A percentile compares a stretch with the other conserved stretches of the same genome.
Evolutionary conservation across 2,113 vertebrate genomes (phyloP).

Genomic region (Atrichornis clamosus): DNA sequence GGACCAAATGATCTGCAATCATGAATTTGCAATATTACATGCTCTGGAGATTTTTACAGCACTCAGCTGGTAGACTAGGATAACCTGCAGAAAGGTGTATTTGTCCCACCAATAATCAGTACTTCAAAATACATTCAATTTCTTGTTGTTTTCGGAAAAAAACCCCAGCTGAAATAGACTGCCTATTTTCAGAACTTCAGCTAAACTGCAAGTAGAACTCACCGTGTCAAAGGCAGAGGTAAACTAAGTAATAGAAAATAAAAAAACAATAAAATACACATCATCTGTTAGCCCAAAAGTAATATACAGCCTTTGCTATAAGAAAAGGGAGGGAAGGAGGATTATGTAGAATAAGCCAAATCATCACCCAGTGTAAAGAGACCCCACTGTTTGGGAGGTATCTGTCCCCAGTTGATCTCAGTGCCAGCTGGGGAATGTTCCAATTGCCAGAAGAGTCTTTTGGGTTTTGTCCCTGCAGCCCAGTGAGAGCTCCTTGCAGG

Average conservation of each 20-base stretch:
- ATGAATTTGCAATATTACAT: not conserved
- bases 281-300: not conserved
- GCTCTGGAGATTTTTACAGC: not conserved
- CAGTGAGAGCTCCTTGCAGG: not conserved
- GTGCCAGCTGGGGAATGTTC: not conserved
- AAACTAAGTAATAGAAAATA: not conserved
- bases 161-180: accelerated
- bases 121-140: not conserved
- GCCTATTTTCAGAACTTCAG: not conserved
- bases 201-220: not conserved
- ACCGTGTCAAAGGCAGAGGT: not conserved
- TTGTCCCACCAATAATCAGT: not conserved
- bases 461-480: not conserved
- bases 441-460: not conserved
- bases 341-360: not conserved
- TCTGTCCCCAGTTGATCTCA: too few species aligned
- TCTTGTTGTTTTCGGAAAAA: not conserved
- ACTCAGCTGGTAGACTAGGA: not conserved
- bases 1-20: not conserved
- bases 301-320: not conserved
- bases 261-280: not conserved
- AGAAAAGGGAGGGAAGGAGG: not conserved
- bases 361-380: not conserved
- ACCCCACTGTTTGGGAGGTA: not conserved
- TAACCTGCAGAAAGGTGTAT: not conserved